Base-by-base conservation (phyloP, 2,113 vertebrate species). In the Actenoides hombroni region DNA sequence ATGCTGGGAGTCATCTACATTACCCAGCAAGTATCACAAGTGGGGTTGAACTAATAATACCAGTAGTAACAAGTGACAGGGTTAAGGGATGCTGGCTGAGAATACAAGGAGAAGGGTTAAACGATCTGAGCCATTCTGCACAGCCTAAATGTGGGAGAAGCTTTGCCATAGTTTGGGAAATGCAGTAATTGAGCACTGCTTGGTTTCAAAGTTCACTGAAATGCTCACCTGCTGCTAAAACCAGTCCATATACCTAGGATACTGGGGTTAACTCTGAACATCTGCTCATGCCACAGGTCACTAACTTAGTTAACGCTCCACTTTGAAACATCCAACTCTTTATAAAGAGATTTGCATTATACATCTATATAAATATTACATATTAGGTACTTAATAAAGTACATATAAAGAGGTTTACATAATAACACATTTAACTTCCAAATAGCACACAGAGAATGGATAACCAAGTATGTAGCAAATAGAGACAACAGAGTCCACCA, bases 111-210 rank as follows among this genome's bases (percentile, higher is more conserved):
- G 29, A 61, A 71, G 61, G n/a, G 78, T 48, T 48, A 82, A 88
- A 79, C 25, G 33, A 54, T 60, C 46, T 46, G 49, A 76, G 16
- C 24, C 51, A 23, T 61, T 46, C 26, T 77, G 69, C 42, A 73
- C 17, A 88, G 39, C 29, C 25, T 31, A 33, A 51, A 61, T 1
- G 28, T 13, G 33, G n/a, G 37, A 90, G 25, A 57, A 86, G 54
- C 49, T 86, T n/a, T 63, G n/a, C 48, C 33, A 37, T 8, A 15
- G 28, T 59, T 54, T 70, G 82, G 51, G 68, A 81, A 88, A 48
- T 6, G 39, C 19, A 39, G 16, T 18, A n/a, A 59, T 14, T 0
- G 0, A 48, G 29, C 33, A 61, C 24, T 12, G 6, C 7, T 42
- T 54, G 59, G 53, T 54, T 74, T 71, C 59, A 83, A 21, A 33